Conservation (phyloP, 2,888 invertebrate genomes). For the Stenoptilia bipunctidactyla region DNA sequence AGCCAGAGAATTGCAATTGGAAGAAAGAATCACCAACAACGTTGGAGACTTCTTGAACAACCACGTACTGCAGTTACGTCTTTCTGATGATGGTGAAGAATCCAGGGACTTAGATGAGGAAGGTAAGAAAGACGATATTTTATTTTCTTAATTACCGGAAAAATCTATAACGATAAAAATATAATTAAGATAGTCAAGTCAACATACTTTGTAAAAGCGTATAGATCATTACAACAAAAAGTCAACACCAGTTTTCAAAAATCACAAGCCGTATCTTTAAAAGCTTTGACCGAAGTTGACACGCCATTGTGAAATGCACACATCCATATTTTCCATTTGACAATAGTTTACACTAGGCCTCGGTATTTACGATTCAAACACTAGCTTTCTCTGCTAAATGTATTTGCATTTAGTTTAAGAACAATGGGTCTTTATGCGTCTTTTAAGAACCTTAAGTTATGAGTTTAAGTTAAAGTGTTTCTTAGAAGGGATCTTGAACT, state of each 20-base stretch:
- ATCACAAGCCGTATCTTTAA: too few species aligned
- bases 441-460: constrained; percentile 13
- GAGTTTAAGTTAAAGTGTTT: not conserved
- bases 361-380: constrained; percentile 13
- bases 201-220: too few species aligned
- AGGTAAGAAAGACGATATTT: constrained; percentile 27
- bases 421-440: constrained; percentile 16
- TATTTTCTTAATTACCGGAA: too few species aligned
- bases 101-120: constrained; percentile 56
- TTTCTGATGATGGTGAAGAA: constrained; percentile 42
- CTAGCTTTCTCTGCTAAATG: constrained; percentile 30
- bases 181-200: too few species aligned
- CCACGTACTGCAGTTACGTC: constrained; percentile 56
- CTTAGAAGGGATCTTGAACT: too few species aligned
- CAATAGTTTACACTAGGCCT: constrained; percentile 17
- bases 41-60: constrained; percentile 56
- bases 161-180: too few species aligned
- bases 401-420: constrained; percentile 15
- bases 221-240: too few species aligned
- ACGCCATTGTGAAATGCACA: not conserved
- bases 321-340: not conserved
- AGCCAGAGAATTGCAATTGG: constrained; percentile 49
- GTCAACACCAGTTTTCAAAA: too few species aligned
- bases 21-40: constrained; percentile 55
- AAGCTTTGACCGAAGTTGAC: too few species aligned